Evolutionary conservation across 2,888 invertebrate genomes (phyloP), one percentile per base, ranked within the genome.

Genomic region (Cryptus armator): DNA sequence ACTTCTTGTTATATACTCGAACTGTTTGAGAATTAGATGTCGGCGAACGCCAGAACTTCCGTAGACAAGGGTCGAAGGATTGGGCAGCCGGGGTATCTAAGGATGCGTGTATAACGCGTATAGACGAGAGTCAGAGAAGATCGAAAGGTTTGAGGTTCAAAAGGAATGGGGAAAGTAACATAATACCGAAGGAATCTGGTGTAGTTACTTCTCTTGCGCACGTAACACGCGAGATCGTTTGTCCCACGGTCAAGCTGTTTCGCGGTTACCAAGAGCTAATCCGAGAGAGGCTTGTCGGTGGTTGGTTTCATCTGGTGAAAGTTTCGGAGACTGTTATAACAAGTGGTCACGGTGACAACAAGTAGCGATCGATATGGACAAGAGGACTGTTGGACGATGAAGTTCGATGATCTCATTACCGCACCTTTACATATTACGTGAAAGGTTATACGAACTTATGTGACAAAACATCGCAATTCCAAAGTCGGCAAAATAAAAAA

Each of bases 231-330:
- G 24, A 51, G 14, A 62, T 56, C 64, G n/a, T 77, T 74, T 59
- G 71, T 84, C 81, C 75, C 81, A 82, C 71, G 85, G 85, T 85
- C 81, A 85, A 85, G 70, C 59, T 51, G 37, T 78, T 84, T 84
- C 74, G 84, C 74, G 84, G 84, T 81, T 84, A 72, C 64, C 79
- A 14, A 29, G 51, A 80, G 77, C 70, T 68, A 77, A 80, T 72
- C n/a, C 53, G 46, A 68, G 71, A 64, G 68, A 83, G 64, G 32
- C 66, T 59, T 29, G 51, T 44, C 48, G 62, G 68, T 68, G 81
- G 72, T 74, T 16, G 19, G 66, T 75, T 78, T 48, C 59, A 70
- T 53, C 32, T 46, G 84, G 84, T 84, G 84, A 84, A 84, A 84
- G 84, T 84, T 37, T 77, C 29, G 43, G 44, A 51, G 77, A 67